phyloP scores from a whole-genome alignment of 1,140 invertebrate genomes.

The Drosophila parabipectinata region DNA sequence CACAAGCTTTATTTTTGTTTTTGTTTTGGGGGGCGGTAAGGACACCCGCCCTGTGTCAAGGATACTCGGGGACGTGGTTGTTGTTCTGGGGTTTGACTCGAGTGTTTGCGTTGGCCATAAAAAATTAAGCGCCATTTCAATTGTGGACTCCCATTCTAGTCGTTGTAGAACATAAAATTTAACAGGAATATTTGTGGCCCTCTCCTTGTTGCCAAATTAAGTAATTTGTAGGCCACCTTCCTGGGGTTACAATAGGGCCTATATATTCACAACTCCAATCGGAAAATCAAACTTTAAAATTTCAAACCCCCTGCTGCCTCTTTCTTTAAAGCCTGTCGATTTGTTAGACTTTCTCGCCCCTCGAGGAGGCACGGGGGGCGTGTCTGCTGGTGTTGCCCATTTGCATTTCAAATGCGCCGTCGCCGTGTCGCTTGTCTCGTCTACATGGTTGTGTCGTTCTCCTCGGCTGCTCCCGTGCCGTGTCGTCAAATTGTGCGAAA shows the following conservation, averaged over 20 bases:
- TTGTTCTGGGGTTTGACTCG: conserved; percentile 55
- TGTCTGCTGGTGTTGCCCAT: conserved; percentile 48
- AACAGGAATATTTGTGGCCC: conserved; percentile 66
- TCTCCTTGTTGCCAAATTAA: conserved; percentile 49
- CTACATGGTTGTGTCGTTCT: conserved; percentile 19
- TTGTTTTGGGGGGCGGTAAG: neutral
- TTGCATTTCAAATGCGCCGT: conserved; percentile 72
- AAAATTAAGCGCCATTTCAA: conserved; percentile 79
- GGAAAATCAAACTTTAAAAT: neutral
- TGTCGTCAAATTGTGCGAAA: conserved; percentile 75
- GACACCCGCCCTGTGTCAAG: conserved; percentile 55
- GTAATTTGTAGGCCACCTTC: conserved; percentile 58
- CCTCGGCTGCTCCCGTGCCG: conserved; percentile 17
- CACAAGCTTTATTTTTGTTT: conserved; percentile 18
- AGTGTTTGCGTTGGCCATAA: conserved; percentile 78
- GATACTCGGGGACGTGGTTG: conserved; percentile 52
- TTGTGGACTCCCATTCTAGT: conserved; percentile 48
- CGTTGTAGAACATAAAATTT: conserved; percentile 71
- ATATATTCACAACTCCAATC: neutral
- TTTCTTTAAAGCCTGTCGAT: neutral
- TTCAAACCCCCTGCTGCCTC: neutral
- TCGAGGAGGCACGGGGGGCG: conserved; percentile 27
- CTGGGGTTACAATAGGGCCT: neutral
- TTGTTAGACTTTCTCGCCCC: neutral
- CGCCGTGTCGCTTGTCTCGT: conserved; percentile 53